Conservation (phyloP, 2,888 invertebrate species). For the Choreutis nemorana region DNA sequence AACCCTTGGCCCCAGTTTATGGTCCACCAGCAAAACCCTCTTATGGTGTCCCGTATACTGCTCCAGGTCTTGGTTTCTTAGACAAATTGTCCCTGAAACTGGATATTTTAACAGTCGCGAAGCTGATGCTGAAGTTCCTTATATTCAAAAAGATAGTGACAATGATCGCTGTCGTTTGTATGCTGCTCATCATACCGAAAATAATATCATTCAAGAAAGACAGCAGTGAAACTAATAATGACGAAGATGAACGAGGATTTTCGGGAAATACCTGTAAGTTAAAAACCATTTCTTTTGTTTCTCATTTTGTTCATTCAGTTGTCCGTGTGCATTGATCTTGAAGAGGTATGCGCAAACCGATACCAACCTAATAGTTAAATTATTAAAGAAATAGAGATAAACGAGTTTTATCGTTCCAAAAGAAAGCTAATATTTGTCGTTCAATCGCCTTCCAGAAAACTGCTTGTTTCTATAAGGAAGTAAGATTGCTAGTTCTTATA, state of each 20-base stretch:
- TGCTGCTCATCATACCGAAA: constrained; percentile 79
- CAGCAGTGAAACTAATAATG: constrained; percentile 26
- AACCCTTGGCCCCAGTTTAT: constrained; percentile 36
- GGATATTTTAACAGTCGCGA: constrained; percentile 75
- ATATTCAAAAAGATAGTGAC: constrained; percentile 85
- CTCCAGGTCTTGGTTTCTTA: constrained; percentile 61
- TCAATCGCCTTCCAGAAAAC: too few relatives aligned
- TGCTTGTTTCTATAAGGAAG: too few relatives aligned
- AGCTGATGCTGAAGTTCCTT: constrained; percentile 76
- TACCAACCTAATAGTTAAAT: too few relatives aligned
- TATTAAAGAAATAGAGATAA: too few relatives aligned
- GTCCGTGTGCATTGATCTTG: too few relatives aligned
- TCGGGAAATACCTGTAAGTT: constrained; percentile 33
- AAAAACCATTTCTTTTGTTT: too few relatives aligned
- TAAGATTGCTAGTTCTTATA: too few relatives aligned
- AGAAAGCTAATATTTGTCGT: too few relatives aligned
- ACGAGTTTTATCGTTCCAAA: too few relatives aligned
- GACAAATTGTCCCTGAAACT: constrained; percentile 76
- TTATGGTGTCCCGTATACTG: constrained; percentile 65
- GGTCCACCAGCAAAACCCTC: constrained; percentile 52
- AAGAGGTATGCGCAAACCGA: too few relatives aligned
- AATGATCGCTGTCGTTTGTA: constrained; percentile 78
- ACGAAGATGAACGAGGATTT: constrained; percentile 35
- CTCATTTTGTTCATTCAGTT: too few relatives aligned
- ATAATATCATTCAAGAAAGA: constrained; percentile 61